phyloP scores from a whole-genome alignment of 1,140 invertebrate species.

The Cyrtorhinus lividipennis region DNA sequence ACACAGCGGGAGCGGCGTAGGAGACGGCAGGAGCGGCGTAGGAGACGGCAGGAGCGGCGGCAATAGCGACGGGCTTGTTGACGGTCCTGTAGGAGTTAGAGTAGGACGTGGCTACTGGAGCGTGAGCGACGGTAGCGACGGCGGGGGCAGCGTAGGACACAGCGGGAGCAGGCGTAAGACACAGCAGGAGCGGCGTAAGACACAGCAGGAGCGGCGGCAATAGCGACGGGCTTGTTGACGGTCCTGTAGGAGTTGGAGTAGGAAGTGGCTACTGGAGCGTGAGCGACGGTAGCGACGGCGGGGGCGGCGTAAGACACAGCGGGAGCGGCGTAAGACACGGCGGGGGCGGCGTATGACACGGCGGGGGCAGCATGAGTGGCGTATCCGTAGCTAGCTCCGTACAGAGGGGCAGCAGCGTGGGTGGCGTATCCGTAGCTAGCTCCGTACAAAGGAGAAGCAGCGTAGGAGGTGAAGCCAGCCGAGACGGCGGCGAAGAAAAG shows the following conservation, averaged over 20 bases:
- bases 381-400: not conserved
- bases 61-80: constrained; percentile 8
- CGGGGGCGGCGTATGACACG: constrained; percentile 3
- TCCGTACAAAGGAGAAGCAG: not conserved
- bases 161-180: constrained; percentile 6
- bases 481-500: constrained; percentile 13
- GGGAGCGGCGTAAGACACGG: constrained; percentile 2
- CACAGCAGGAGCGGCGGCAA: constrained; percentile 1
- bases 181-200: constrained; percentile 1
- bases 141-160: constrained; percentile 1
- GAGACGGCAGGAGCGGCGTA: constrained; percentile 12
- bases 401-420: not conserved
- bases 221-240: constrained; percentile 9
- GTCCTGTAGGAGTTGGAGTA: constrained; percentile 13
- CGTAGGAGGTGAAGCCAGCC: constrained; percentile 6
- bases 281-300: not conserved
- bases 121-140: constrained; percentile 11
- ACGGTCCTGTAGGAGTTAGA: constrained; percentile 15
- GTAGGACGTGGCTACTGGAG: constrained; percentile 14
- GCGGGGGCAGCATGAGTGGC: not conserved
- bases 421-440: constrained; percentile 5
- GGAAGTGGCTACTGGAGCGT: constrained; percentile 12
- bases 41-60: constrained; percentile 8
- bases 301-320: not conserved
- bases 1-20: constrained; percentile 12